Evolutionary conservation across 2,797 vertebrate species (phyloP).

Genomic region (Protosalanx chinensis): DNA sequence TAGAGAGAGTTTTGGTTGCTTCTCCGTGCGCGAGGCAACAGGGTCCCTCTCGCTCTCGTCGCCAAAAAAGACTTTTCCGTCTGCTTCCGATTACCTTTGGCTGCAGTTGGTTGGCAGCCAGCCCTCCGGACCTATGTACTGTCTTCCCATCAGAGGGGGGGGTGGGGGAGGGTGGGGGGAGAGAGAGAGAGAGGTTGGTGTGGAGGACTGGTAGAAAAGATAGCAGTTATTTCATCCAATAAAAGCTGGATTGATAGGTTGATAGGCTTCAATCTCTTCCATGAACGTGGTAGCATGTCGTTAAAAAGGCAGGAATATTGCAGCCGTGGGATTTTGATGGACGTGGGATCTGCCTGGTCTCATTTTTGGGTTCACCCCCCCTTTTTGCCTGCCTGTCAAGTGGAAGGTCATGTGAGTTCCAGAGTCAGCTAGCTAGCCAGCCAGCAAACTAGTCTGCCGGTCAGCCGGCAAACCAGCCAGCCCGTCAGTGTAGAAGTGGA

Average conservation of each 20-base stretch:
- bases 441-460: not conserved
- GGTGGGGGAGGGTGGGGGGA: not conserved
- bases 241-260: slow-evolving; percentile 8
- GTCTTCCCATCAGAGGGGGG: slow-evolving; percentile 48
- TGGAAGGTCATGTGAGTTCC: no score
- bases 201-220: not conserved
- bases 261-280: not conserved
- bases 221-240: not conserved
- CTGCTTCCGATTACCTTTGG: slow-evolving; percentile 90
- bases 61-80: slow-evolving; percentile 82
- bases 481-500: slow-evolving; percentile 54
- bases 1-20: slow-evolving; percentile 15
- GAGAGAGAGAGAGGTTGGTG: not conserved
- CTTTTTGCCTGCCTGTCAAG: no score
- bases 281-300: no score
- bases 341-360: no score
- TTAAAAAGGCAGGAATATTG: no score
- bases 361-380: no score
- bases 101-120: slow-evolving; percentile 77
- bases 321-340: no score
- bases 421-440: not conserved
- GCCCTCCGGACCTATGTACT: slow-evolving; percentile 73
- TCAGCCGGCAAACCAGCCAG: slow-evolving; percentile 54
- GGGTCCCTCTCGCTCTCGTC: slow-evolving; percentile 77
- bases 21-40: slow-evolving; percentile 71